phyloP scores from a whole-genome alignment of 2,113 vertebrate species.

The Gambusia affinis region DNA sequence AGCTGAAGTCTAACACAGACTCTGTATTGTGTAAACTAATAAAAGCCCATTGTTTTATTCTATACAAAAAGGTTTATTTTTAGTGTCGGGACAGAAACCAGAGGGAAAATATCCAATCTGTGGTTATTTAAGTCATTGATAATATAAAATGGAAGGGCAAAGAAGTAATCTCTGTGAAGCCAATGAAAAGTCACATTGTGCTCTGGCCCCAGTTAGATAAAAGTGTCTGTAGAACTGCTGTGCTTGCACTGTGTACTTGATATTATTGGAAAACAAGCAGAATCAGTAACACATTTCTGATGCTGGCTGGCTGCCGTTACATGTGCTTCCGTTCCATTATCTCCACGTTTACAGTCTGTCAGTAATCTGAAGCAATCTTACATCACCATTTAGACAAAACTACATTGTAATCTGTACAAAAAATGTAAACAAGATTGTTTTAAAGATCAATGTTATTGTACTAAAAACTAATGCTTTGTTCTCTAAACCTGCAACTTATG shows the following conservation, averaged over 20 bases:
- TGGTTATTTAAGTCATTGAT: conserved; percentile 40
- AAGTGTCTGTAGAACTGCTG: conserved; percentile 27
- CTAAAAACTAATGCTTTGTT: too few relatives aligned
- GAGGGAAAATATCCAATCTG: conserved; percentile 50
- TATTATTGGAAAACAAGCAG: conserved; percentile 8
- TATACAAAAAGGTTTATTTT: conserved; percentile 63
- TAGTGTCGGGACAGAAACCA: conserved; percentile 21
- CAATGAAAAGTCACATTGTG: conserved; percentile 53
- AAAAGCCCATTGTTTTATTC: conserved; percentile 66
- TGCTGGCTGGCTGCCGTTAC: conserved; percentile 1
- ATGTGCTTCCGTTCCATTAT: conserved; percentile 3
- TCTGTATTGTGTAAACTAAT: conserved; percentile 45
- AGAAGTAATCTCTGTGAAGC: conserved; percentile 16
- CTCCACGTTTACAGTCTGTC: background rate
- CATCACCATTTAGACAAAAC: background rate
- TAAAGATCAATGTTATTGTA: background rate
- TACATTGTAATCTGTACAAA: too few relatives aligned
- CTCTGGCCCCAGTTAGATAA: conserved; percentile 44
- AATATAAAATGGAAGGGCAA: background rate
- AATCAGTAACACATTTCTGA: conserved; percentile 23
- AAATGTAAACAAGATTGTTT: too few relatives aligned
- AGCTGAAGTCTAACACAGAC: conserved; percentile 63
- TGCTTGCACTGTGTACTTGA: conserved; percentile 5
- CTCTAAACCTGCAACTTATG: too few relatives aligned
- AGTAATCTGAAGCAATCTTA: background rate